Evolutionary conservation across 1,140 invertebrate genomes (phyloP), one percentile per base, ranked within the genome.

Genomic region (Drosophila arawakana): DNA sequence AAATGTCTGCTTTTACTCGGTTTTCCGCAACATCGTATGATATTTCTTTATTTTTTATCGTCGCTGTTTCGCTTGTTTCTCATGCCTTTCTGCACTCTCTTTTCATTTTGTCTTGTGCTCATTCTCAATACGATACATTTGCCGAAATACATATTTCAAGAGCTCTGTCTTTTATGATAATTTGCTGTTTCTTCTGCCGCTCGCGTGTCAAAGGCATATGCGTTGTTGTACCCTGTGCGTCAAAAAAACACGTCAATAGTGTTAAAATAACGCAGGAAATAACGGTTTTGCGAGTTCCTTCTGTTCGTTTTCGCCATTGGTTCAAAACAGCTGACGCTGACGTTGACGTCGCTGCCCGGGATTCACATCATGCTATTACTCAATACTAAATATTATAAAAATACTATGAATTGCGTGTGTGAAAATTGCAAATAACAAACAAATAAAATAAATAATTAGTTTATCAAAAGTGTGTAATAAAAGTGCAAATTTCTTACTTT

Each of bases 21-120:
- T 50, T 78, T 79, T 85, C 66, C 82, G 76, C 82, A 88, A 82
- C 68, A 86, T 86, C 83, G 82, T 88, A 86, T 77, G 82, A 82
- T 85, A 67, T 80, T 82, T 88, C 57, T 79, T 82, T 67, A 68
- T 85, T 78, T 69, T 66, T 68, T 73, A 63, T 13, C 67, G 37
- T 58, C 39, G n/a, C 74, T 70, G 76, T 72, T 76, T 73, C 52
- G 69, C 70, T 76, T 79, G 57, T 88, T 86, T 82, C 75, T 79
- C 76, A 65, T 65, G 34, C 72, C 81, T 61, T 57, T 25, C 10
- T 1, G 9, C 25, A 18, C 18, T 37, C 34, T 49, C 18, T 50
- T 73, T 34, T 13, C 35, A 11, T 39, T 55, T 37, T 39, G 13
- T 39, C 21, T 39, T 55, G 52, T 39, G 34, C 21, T 46, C 57